Evolutionary conservation across 2,797 vertebrate species (phyloP).

Genomic region (Bradypodion pumilum): DNA sequence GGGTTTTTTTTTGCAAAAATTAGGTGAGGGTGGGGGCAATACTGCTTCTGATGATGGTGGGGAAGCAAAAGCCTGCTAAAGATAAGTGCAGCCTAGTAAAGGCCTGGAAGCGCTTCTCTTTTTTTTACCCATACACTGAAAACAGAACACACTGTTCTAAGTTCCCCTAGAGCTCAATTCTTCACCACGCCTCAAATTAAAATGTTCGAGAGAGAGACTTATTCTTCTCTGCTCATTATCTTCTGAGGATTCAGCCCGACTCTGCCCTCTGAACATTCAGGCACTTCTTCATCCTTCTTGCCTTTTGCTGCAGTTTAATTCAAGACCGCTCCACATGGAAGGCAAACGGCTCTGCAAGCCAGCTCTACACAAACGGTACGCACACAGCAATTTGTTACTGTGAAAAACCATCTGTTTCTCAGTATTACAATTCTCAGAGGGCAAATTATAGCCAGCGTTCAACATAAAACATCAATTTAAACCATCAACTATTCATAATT

Average conservation of each 20-base stretch:
- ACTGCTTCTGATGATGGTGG: too few relatives aligned
- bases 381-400: constrained; percentile 88
- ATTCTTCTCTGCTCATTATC: background rate
- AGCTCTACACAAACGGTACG: constrained; percentile 77
- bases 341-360: constrained; percentile 78
- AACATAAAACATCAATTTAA: constrained; percentile 93
- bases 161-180: background rate
- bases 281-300: background rate
- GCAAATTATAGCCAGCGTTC: constrained; percentile 88
- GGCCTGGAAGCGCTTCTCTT: background rate
- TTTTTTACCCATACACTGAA: background rate
- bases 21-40: background rate
- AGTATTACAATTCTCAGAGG: constrained; percentile 88
- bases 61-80: background rate
- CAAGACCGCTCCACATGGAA: constrained; percentile 57
- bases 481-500: constrained; percentile 92
- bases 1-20: background rate
- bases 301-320: constrained; percentile 3
- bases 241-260: constrained; percentile 9
- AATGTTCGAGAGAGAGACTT: background rate
- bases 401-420: constrained; percentile 89
- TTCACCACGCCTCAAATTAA: constrained; percentile 28
- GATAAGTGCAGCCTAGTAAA: background rate
- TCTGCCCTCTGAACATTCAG: constrained; percentile 16
- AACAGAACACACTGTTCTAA: background rate